These are phyloP conservation scores for Chrysogorgia sp. DNA, from an alignment of 92 coral and sea anemone species.

Conservation along the genomic window DNA sequence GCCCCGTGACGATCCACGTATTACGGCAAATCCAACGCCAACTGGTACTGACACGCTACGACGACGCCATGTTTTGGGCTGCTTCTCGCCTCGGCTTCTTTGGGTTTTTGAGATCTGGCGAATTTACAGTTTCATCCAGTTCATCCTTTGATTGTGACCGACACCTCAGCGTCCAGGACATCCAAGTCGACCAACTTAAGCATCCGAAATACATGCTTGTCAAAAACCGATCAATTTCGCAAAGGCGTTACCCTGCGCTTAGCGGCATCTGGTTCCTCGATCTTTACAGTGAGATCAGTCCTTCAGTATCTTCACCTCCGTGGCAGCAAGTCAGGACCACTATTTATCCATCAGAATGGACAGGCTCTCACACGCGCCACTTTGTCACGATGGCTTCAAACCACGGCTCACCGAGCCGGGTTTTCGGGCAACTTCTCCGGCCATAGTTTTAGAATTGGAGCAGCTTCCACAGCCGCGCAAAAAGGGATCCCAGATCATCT, in stretches of 20 bases:
- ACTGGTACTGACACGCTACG: background rate
- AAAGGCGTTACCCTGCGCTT: background rate
- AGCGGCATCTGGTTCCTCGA: background rate
- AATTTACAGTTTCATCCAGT: background rate
- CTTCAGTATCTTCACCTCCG: background rate
- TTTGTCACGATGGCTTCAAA: too few relatives aligned
- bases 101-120: conserved; percentile 11
- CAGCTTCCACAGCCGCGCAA: background rate
- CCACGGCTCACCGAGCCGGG: conserved; percentile 19
- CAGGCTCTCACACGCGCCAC: too few relatives aligned
- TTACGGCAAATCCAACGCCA: background rate
- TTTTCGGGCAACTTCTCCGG: conserved; percentile 31
- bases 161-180: conserved; percentile 8
- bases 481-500: conserved; percentile 10
- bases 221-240: conserved; percentile 25
- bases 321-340: background rate
- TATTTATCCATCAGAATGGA: too few relatives aligned
- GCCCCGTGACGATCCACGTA: conserved; percentile 5
- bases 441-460: conserved; percentile 11
- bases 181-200: background rate
- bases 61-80: conserved; percentile 20
- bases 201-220: too few relatives aligned
- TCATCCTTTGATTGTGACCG: conserved; percentile 8
- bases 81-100: conserved; percentile 24
- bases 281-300: background rate